These are phyloP conservation scores for Lepidurus arcticus DNA, from an alignment of 1,140 invertebrate genomes.

Conservation along the genomic window DNA sequence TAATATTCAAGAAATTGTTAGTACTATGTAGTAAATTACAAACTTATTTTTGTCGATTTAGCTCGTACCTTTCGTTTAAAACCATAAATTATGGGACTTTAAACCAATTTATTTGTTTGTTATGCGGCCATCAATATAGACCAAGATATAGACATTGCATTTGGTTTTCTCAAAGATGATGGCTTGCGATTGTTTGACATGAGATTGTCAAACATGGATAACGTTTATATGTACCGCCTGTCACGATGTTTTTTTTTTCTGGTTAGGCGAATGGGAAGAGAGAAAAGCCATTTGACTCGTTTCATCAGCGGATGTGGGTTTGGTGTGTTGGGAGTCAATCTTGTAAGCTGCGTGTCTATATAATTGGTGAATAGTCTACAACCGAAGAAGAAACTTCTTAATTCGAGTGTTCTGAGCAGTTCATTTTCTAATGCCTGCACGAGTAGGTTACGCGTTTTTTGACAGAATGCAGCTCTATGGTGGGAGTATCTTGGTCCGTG, in stretches of 20 bases:
- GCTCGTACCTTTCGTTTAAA: too few species aligned
- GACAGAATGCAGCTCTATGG: neutral
- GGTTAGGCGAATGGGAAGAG: neutral
- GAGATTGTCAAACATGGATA: neutral
- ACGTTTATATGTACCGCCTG: neutral
- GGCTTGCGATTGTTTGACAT: neutral
- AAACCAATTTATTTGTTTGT: too few species aligned
- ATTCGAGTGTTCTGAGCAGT: neutral
- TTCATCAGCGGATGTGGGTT: neutral
- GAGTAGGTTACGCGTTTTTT: neutral
- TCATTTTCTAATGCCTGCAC: neutral
- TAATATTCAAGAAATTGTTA: too few species aligned
- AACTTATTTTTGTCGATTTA: too few species aligned
- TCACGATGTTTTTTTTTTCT: neutral
- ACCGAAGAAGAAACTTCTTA: neutral
- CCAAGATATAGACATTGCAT: too few species aligned
- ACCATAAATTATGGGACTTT: too few species aligned
- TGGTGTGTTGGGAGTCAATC: neutral
- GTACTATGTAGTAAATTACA: too few species aligned
- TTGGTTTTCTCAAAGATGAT: neutral
- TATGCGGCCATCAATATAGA: too few species aligned
- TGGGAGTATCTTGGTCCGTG: neutral
- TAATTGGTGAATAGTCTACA: neutral
- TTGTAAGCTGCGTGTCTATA: neutral
- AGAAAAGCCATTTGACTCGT: neutral